A percentile compares a stretch with the other conserved stretches of the same genome.
These are phyloP conservation scores for Ailurus styani DNA, from an alignment of 2,113 vertebrate species.

Conservation along the genomic window DNA sequence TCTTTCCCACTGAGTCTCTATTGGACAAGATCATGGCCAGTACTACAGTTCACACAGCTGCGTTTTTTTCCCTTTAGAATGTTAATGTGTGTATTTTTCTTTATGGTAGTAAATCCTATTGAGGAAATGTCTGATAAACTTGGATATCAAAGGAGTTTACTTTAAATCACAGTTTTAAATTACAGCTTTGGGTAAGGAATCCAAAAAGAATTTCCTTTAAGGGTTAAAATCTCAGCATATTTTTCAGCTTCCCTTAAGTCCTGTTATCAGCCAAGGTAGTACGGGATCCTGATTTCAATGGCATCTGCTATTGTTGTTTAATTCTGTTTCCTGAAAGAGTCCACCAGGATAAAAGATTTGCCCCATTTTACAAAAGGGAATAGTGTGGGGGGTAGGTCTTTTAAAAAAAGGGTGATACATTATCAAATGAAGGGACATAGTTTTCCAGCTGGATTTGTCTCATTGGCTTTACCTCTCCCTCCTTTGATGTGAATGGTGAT, in stretches of 20 bases:
- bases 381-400: background rate
- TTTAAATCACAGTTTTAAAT: background rate
- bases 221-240: background rate
- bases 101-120: background rate
- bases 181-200: background rate
- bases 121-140: background rate
- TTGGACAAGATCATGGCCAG: background rate
- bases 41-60: background rate
- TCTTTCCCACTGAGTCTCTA: background rate
- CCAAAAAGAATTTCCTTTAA: background rate
- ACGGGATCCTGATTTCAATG: background rate
- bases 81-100: slow-evolving; percentile 4
- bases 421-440: slow-evolving; percentile 26
- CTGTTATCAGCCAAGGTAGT: background rate
- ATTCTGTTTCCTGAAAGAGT: background rate
- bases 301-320: background rate
- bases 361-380: background rate
- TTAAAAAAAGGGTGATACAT: background rate
- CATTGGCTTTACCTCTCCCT: background rate
- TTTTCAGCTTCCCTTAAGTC: background rate
- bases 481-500: slow-evolving; percentile 78
- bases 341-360: slow-evolving; percentile 43
- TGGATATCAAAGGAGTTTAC: background rate
- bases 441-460: slow-evolving; percentile 57
- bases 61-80: background rate